Base-by-base conservation (phyloP, 1,140 invertebrate species). In the Lasaia peninsularis region DNA sequence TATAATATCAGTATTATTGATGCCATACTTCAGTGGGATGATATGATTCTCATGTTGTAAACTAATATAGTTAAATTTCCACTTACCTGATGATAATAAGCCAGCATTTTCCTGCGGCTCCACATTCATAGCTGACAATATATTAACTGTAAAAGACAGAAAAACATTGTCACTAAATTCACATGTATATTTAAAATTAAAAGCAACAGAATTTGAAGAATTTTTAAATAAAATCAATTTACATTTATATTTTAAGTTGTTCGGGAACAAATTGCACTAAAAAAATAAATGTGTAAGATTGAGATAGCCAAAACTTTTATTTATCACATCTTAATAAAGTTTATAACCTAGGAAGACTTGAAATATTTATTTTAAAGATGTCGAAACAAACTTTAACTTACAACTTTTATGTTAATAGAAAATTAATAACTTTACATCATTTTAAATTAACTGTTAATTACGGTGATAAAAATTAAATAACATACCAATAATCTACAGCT, bases 41-140 rank as follows among this genome's bases (percentile, higher is more conserved):
- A n/a, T n/a, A n/a, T n/a, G n/a, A n/a, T n/a, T n/a, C n/a, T n/a
- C 8, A 28, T 34, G 14, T 11, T 18, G 1, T 20, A 18, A 20
- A 49, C 18, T 48, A 31, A 24, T 32, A 20, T 18, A 24, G 53
- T 33, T 34, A 37, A 20, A 56, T 1, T 12, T 48, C 9, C 9
- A 33, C 32, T 65, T 75, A 84, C 80, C 80, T 69, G 80, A 81
- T 44, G 80, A 84, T 54, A 84, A 54, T 20, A 81, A 67, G 20
- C 69, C 73, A 18, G 70, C 71, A 73, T 75, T 78, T 52, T 81
- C 77, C 56, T 80, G 75, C 51, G 73, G 76, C 69, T 72, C 71
- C 57, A 73, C 71, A 73, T 80, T 77, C 78, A 81, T 84, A 48
- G 21, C 31, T 51, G 16, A 21, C 10, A 33, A 31, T 6, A 20